A percentile compares a stretch with the other conserved stretches of the same genome.
These are phyloP conservation scores for Plodia interpunctella DNA, from an alignment of 1,140 invertebrate genomes.

Conservation along the genomic window DNA sequence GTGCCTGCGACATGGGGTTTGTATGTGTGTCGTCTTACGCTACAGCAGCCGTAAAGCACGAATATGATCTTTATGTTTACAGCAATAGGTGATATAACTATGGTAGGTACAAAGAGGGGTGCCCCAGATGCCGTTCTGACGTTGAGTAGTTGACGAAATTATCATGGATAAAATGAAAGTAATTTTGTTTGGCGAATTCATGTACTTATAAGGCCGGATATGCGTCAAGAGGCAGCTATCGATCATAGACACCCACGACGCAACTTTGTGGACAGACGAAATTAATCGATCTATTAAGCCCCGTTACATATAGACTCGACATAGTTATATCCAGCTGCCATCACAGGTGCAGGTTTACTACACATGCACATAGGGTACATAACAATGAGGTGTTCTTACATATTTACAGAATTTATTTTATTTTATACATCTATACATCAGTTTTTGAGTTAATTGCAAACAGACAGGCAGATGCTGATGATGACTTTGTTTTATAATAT, in stretches of 20 bases:
- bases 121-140: conserved; percentile 22
- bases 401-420: too few species aligned
- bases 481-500: too few species aligned
- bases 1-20: conserved; percentile 11
- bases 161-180: conserved; percentile 2
- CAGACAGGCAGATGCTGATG: too few species aligned
- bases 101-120: conserved; percentile 8
- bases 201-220: neutral
- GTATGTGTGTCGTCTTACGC: conserved; percentile 24
- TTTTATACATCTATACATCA: too few species aligned
- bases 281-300: conserved; percentile 3
- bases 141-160: neutral
- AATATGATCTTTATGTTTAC: conserved; percentile 19
- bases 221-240: conserved; percentile 11
- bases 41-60: conserved; percentile 8
- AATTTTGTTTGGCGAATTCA: neutral
- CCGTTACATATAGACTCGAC: too few species aligned
- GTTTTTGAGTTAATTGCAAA: too few species aligned
- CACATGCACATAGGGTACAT: neutral
- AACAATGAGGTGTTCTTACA: too few species aligned
- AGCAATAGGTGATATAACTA: conserved; percentile 12
- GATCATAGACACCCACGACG: conserved; percentile 14
- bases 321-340: too few species aligned
- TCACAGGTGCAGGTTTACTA: neutral
- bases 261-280: conserved; percentile 5